phyloP scores from a whole-genome alignment of 2,113 vertebrate genomes.

The Forbesichthys agassizii region DNA sequence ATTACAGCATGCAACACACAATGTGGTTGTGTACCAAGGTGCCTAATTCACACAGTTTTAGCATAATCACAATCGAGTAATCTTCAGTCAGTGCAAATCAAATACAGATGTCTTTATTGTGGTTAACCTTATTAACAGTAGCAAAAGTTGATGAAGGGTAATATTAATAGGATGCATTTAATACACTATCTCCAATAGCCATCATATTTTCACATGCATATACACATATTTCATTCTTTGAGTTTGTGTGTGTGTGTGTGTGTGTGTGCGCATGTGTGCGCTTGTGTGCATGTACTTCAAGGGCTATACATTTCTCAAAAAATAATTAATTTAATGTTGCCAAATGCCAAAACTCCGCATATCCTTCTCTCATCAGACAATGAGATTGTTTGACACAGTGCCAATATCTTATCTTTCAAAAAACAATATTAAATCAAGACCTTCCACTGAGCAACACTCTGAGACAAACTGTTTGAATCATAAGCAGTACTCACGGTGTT shows the following conservation, averaged over 20 bases:
- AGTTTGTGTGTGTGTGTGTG: neutral
- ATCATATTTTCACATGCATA: neutral
- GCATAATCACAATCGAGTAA: slow-evolving; percentile 37
- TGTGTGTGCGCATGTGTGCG: neutral
- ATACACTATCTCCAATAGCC: too few relatives aligned
- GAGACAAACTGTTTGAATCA: neutral
- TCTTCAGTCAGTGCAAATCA: slow-evolving; percentile 42
- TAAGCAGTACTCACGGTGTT: slow-evolving; percentile 60
- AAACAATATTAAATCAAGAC: neutral
- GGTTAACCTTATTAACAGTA: too few relatives aligned
- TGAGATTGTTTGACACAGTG: neutral
- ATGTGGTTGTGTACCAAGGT: neutral
- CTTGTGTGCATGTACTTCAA: neutral
- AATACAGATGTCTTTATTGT: slow-evolving; percentile 18
- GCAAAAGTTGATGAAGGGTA: too few relatives aligned
- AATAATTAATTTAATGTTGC: neutral
- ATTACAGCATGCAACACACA: too few relatives aligned
- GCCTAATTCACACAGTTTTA: slow-evolving; percentile 48
- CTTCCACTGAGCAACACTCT: neutral
- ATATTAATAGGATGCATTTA: too few relatives aligned
- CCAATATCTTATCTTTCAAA: neutral
- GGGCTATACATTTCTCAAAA: neutral
- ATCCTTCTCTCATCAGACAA: neutral
- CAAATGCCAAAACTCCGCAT: neutral
- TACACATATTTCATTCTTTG: neutral